Evolutionary conservation across 2,888 invertebrate species (phyloP), one percentile per base, ranked within the genome.

Genomic region (Drosophila falleni): DNA sequence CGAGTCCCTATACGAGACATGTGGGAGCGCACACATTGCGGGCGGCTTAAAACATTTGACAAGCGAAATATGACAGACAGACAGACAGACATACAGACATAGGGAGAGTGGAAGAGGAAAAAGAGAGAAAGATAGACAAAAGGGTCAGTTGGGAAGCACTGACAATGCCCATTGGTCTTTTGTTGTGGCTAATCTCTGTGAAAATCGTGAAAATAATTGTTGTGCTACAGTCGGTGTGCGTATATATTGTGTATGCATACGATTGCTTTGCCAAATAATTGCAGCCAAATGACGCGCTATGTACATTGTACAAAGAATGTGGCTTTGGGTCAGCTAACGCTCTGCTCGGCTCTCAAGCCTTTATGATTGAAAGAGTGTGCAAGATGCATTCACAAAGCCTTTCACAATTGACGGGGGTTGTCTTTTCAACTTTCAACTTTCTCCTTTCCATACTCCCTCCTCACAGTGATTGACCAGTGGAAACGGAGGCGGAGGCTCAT

Each of bases 121-220:
- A 42, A 35, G 55, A 46, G 46, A 44, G 56, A 61, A 11, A 37
- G 44, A 31, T 49, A 60, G 10, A 65, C 46, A 47, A 44, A 60
- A 58, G 56, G 56, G 56, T 58, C 39, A 41, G 56, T 19, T 11
- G 37, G 50, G 78, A 69, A 67, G 77, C 68, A 61, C 47, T 51
- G 64, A 87, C 79, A 85, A 89, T 78, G 78, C 59, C 75, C 76
- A 78, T 63, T 74, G 59, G 74, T 47, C 85, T 70, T 75, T 89
- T 88, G 86, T 86, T 78, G 65, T 82, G 80, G 84, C 74, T 88
- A 87, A 87, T 87, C 89, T 74, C 87, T 88, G 87, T 86, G 89
- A 81, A 87, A 88, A 89, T 88, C 82, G 86, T 70, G 23, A 80
- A 75, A 79, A 77, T 71, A 73, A 80, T 78, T 71, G 65, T 81